phyloP scores from a whole-genome alignment of 2,797 vertebrate species.

The Hippopotamyrus pictus region DNA sequence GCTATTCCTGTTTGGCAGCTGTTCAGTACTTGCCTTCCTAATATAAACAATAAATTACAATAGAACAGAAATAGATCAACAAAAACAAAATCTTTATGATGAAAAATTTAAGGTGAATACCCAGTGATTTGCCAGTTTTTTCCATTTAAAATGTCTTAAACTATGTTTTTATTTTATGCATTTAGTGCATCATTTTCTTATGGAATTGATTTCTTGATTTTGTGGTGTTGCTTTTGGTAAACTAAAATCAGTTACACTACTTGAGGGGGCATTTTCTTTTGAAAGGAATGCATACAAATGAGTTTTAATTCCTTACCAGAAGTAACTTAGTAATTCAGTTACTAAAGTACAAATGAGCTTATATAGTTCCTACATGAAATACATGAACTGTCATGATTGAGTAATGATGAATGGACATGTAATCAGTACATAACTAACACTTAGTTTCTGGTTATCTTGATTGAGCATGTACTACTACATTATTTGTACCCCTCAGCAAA shows the following conservation, averaged over 20 bases:
- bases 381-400: background rate
- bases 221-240: background rate
- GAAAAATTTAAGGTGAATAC: background rate
- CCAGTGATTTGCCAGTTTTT: background rate
- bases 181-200: background rate
- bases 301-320: too few relatives aligned
- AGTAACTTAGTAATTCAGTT: background rate
- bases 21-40: constrained; percentile 10
- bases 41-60: background rate
- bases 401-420: background rate
- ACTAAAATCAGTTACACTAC: background rate
- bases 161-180: background rate
- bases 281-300: too few relatives aligned
- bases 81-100: background rate
- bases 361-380: background rate
- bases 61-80: background rate
- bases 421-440: background rate
- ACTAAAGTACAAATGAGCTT: background rate
- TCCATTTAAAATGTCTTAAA: background rate
- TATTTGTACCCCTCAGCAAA: background rate
- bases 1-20: background rate
- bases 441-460: background rate
- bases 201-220: background rate
- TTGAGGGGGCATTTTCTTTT: background rate
- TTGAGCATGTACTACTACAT: background rate